phyloP scores from a whole-genome alignment of 30 jellyfish, hydroid and myxozoan species.

The Phacellophora camtschatica region DNA sequence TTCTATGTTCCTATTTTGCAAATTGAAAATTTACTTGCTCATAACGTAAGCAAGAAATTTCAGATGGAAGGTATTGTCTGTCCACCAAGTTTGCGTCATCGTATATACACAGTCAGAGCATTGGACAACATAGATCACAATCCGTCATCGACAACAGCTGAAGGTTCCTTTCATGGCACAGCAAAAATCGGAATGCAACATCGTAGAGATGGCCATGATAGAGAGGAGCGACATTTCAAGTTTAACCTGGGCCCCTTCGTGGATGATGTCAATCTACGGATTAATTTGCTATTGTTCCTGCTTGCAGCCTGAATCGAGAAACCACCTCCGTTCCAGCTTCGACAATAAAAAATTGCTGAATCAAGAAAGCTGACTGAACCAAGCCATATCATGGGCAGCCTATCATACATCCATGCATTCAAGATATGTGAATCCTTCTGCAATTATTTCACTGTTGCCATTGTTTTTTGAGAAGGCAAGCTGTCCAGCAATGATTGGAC shows the following conservation, averaged over 20 bases:
- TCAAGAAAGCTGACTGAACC: conserved; percentile 1
- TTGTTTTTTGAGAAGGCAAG: neutral
- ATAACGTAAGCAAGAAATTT: conserved; percentile 11
- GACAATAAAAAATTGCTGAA: neutral
- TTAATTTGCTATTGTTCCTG: conserved; percentile 14
- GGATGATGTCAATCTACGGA: neutral
- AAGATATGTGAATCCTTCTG: neutral
- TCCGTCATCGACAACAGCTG: conserved; percentile 46
- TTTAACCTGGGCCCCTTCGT: conserved; percentile 24
- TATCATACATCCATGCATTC: neutral
- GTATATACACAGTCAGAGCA: conserved; percentile 32
- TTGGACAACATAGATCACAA: conserved; percentile 45
- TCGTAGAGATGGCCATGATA: neutral
- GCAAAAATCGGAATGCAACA: conserved; percentile 20
- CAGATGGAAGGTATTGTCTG: conserved; percentile 32
- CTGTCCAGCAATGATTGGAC: conserved; percentile 4
- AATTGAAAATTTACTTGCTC: conserved; percentile 1
- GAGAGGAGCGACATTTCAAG: neutral
- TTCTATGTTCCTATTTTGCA: conserved; percentile 19
- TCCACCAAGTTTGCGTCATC: conserved; percentile 27
- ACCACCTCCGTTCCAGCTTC: conserved; percentile 10
- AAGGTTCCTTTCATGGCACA: conserved; percentile 58
- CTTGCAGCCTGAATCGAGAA: conserved; percentile 17
- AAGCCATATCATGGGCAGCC: conserved; percentile 20
- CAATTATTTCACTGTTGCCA: neutral